Conservation (phyloP, 2,113 vertebrate genomes). For the Nothobranchius furzeri region DNA sequence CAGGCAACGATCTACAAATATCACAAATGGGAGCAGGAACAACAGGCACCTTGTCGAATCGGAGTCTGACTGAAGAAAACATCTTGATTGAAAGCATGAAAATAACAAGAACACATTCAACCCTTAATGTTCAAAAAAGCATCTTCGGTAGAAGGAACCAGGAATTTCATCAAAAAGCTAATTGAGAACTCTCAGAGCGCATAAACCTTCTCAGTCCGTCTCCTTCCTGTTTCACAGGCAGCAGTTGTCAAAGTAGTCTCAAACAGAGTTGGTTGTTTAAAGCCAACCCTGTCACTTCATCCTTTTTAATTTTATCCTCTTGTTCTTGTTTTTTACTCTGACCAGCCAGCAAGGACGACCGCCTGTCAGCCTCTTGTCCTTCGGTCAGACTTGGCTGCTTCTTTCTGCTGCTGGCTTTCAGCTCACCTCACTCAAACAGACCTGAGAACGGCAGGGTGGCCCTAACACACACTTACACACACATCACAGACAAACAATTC, state of each 20-base stretch:
- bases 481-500: constrained; percentile 61
- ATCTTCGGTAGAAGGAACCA: not conserved
- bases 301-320: constrained; percentile 20
- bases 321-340: constrained; percentile 47
- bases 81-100: constrained; percentile 10
- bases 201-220: constrained; percentile 15
- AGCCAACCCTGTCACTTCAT: constrained; percentile 5
- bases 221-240: constrained; percentile 13
- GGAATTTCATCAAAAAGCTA: not conserved
- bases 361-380: constrained; percentile 48
- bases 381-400: constrained; percentile 44
- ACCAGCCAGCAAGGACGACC: constrained; percentile 33
- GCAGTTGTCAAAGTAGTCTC: constrained; percentile 27
- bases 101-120: not conserved
- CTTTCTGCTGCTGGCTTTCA: constrained; percentile 35
- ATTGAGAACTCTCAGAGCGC: not conserved
- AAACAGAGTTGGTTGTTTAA: constrained; percentile 11
- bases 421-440: constrained; percentile 57
- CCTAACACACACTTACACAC: constrained; percentile 39
- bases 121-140: not conserved
- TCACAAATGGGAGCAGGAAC: constrained; percentile 4
- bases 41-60: not conserved
- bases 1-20: constrained; percentile 41
- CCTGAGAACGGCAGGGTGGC: constrained; percentile 59
- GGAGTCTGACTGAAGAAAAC: constrained; percentile 23